Conservation (phyloP, 2,797 vertebrate species). For the Pangasius krempfi region DNA sequence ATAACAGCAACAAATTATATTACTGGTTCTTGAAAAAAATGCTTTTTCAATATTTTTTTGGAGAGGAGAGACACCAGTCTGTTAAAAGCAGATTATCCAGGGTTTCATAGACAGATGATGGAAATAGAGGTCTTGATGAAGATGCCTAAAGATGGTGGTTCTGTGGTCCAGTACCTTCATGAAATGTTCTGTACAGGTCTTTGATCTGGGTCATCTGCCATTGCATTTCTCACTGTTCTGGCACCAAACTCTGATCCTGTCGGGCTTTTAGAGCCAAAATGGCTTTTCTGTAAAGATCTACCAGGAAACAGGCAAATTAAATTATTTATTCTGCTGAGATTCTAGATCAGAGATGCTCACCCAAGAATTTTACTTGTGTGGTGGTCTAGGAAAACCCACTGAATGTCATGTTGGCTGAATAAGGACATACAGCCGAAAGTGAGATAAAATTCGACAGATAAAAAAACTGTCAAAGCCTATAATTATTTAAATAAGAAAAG, state of each 20-base stretch:
- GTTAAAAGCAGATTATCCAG: background rate
- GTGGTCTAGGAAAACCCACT: background rate
- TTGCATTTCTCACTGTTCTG: slow-evolving; percentile 59
- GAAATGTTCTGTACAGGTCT: slow-evolving; percentile 18
- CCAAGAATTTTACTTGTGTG: background rate
- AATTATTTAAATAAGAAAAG: background rate
- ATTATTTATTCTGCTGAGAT: slow-evolving; percentile 49
- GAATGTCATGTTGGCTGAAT: background rate
- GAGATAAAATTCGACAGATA: background rate
- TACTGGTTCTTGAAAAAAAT: background rate
- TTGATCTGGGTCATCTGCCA: slow-evolving; percentile 14
- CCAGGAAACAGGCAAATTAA: slow-evolving; percentile 61
- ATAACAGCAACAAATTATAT: background rate
- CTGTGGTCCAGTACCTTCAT: slow-evolving; percentile 9
- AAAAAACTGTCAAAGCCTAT: background rate
- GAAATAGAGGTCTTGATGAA: background rate
- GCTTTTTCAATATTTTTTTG: background rate
- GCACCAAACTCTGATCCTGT: slow-evolving; percentile 72
- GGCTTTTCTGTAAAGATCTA: slow-evolving; percentile 86
- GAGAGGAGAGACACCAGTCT: background rate
- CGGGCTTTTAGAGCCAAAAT: slow-evolving; percentile 82
- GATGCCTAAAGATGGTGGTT: background rate
- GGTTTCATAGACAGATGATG: background rate
- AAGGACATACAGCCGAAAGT: background rate
- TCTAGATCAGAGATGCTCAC: slow-evolving; percentile 39